These are phyloP conservation scores for Ptycholaimellus sp. DNA, from an alignment of 2,888 invertebrate species.

Conservation along the genomic window DNA sequence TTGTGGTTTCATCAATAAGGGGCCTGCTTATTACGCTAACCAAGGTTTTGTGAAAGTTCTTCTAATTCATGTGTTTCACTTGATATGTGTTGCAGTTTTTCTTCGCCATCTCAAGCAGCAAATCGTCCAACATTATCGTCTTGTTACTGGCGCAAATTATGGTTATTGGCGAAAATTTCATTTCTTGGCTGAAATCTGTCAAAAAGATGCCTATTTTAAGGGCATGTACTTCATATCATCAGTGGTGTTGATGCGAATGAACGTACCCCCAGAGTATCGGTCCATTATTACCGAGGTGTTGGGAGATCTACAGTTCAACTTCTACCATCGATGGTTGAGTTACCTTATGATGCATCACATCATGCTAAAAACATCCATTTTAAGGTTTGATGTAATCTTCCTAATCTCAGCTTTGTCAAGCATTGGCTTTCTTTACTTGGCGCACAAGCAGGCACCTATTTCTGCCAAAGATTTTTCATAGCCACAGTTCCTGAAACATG, in stretches of 20 bases:
- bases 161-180: constrained; percentile 32
- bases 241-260: constrained; percentile 89
- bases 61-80: constrained; percentile 6
- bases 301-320: constrained; percentile 88
- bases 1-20: constrained; percentile 85
- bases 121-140: constrained; percentile 92
- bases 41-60: constrained; percentile 40
- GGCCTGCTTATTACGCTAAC: constrained; percentile 83
- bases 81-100: constrained; percentile 52
- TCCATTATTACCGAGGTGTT: constrained; percentile 68
- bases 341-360: background rate
- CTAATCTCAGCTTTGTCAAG: constrained; percentile 66
- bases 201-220: too few relatives aligned
- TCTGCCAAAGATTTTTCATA: too few relatives aligned
- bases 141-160: constrained; percentile 86
- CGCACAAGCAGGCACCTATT: constrained; percentile 55
- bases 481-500: too few relatives aligned
- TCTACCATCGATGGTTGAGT: constrained; percentile 98
- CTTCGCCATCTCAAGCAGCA: constrained; percentile 92
- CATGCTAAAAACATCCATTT: background rate
- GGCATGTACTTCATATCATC: constrained; percentile 99
- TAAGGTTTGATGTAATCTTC: background rate
- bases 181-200: background rate
- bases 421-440: constrained; percentile 76
- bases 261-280: constrained; percentile 86